Base-by-base conservation (phyloP, 2,797 vertebrate genomes). In the Sebastes kiyomatsui region DNA sequence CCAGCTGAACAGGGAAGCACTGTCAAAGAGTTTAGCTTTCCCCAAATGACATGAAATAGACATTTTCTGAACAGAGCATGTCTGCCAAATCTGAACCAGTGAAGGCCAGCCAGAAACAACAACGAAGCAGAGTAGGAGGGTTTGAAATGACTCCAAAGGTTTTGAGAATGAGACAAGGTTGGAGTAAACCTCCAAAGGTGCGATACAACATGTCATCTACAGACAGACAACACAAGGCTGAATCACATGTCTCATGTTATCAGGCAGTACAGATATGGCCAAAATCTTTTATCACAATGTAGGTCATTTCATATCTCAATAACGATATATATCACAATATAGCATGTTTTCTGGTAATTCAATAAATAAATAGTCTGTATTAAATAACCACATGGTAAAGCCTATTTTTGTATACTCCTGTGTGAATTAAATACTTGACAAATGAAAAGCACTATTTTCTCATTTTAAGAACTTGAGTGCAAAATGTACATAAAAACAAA, bases 1-100 rank as follows among this genome's bases (percentile, higher is more conserved):
- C 7, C 11, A 30, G 33, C 28, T n/a, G 46, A 64, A 80, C 38
- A 46, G 67, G 52, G 25, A 81, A 60, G 14, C n/a, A 12, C 67
- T 52, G 75, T 64, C 54, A 77, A 70, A 76, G 33, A 69, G 59
- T 60, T 58, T 18, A 42, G 23, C 30, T 79, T 46, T 16, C 32
- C 3, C 35, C 3, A 5, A 77, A 84, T 58, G 1, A 71, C 66
- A 72, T 22, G 4, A 62, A 72, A 73, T 6, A 18, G 68, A 71
- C 16, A 65, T 71, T 84, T 81, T 65, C 69, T 64, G 30, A 69
- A 72, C 5, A 1, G n/a, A 33, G 22, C 7, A 7, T 1, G n/a
- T 49, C 32, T 30, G 38, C 62, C 30, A 81, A 68, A 76, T 67
- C 14, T 49, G 32, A 77, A n/a, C 35, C 46, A 49, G 28, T n/a